These are phyloP conservation scores for Drosophila niveifrons DNA, from an alignment of 2,888 invertebrate species.

Conservation along the genomic window DNA sequence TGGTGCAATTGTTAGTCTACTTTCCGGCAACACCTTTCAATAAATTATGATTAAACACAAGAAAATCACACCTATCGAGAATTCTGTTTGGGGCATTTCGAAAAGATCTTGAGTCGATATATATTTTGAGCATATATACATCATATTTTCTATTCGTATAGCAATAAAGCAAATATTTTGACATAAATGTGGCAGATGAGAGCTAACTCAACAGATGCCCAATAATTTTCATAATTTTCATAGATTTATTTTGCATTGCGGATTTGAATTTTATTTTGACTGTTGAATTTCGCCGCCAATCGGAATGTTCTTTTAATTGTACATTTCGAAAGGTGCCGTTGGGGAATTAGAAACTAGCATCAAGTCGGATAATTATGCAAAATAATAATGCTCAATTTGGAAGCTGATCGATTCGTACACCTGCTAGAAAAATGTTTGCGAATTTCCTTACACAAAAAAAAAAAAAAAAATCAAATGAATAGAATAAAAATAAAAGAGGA, in stretches of 20 bases:
- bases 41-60: background rate
- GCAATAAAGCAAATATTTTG: conserved; percentile 39
- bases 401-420: conserved; percentile 62
- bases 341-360: background rate
- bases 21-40: background rate
- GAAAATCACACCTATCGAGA: conserved; percentile 2
- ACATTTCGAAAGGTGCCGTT: background rate
- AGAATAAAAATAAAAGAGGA: background rate
- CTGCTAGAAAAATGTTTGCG: conserved; percentile 63
- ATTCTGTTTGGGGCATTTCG: conserved; percentile 7
- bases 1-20: too few relatives aligned
- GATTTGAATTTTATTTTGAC: background rate
- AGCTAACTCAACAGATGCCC: conserved; percentile 2
- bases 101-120: background rate
- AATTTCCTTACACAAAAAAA: conserved; percentile 22
- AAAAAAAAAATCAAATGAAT: conserved; percentile 11
- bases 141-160: background rate
- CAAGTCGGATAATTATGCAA: conserved; percentile 29
- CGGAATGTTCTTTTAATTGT: background rate
- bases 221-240: conserved; percentile 16
- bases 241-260: conserved; percentile 5
- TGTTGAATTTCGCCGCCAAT: background rate
- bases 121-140: background rate
- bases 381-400: conserved; percentile 58
- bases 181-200: conserved; percentile 35